Base-by-base conservation (phyloP, 1,140 invertebrate species). In the Lasioglossum albipes region DNA sequence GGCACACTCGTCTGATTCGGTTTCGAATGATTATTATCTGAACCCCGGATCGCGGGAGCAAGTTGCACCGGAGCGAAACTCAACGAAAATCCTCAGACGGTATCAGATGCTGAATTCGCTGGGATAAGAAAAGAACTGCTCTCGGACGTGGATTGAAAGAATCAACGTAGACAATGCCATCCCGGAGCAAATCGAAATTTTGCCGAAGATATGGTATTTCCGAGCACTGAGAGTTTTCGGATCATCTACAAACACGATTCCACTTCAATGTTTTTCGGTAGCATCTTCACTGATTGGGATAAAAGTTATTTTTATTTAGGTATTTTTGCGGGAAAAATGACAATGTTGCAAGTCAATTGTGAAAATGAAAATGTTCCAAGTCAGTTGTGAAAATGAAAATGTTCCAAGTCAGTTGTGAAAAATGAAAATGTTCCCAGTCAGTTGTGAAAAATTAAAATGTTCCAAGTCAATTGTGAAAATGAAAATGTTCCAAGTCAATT, bases 21-120 rank as follows among this genome's bases (percentile, higher is more conserved):
- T 45, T 69, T 45, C 12, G 36, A 69, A 77, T 20, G 41, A 77
- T 77, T 77, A 77, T 62, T 70, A 77, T 49, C 54, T n/a, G 42
- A 7, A n/a, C 27, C 41, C 27, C 3, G n/a, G 31, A 61, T 18
- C 27, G 22, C 20, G 42, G 22, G 6, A 61, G 54, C 66, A 31
- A 27, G 22, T 69, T 61, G 65, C 65, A 59, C 9, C 20, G 7
- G 7, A 16, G 7, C 22, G 13, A 36, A 76, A 70, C 54, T 45
- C n/a, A n/a, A n/a, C 7, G 54, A 20, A 45, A 61, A 70, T 45
- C 20, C 27, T 16, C 13, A 0, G 41, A 42, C 66, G 74, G 62
- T 77, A 77, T 77, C 27, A 49, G 66, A 70, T 49, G 66, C 54
- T 70, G 66, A 77, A 77, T 77, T 36, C 22, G 18, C 16, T 1